A percentile compares a stretch with the other conserved stretches of the same genome.
Conservation (phyloP, 2,888 invertebrate species). For the Disparrhopalites patrizii region DNA sequence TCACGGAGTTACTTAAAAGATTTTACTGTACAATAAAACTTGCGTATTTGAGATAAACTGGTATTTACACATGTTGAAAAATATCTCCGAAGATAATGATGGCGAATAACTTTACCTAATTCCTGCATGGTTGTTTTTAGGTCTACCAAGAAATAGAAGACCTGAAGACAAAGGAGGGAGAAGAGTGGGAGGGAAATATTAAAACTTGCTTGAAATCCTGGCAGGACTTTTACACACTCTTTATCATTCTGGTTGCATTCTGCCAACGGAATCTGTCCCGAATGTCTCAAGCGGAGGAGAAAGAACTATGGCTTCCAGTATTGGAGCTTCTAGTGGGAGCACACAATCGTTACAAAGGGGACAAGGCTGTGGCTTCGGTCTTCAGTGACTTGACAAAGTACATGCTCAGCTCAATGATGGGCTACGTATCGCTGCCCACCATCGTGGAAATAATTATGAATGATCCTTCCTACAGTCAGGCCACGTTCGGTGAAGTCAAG, state of each 20-base stretch:
- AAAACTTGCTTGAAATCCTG: too few relatives aligned
- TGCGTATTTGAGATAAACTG: too few relatives aligned
- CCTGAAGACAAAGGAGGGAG: not conserved
- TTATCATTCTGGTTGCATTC: slow-evolving; percentile 52
- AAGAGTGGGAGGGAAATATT: not conserved
- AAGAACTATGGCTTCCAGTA: slow-evolving; percentile 54
- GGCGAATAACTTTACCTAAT: not conserved
- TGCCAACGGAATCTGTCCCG: slow-evolving; percentile 55
- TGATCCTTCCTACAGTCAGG: slow-evolving; percentile 56
- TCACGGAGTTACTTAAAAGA: too few relatives aligned
- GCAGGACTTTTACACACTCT: too few relatives aligned
- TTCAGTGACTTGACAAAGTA: slow-evolving; percentile 55
- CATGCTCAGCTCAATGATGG: slow-evolving; percentile 57
- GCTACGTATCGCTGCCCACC: slow-evolving; percentile 56
- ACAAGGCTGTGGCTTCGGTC: slow-evolving; percentile 44
- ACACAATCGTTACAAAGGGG: slow-evolving; percentile 52
- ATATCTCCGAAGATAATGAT: too few relatives aligned
- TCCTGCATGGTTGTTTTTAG: slow-evolving; percentile 9
- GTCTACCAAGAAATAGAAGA: slow-evolving; percentile 36
- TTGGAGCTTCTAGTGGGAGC: slow-evolving; percentile 54
- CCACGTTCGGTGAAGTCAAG: slow-evolving; percentile 57
- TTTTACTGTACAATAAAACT: too few relatives aligned
- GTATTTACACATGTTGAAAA: too few relatives aligned
- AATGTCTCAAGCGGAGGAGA: slow-evolving; percentile 54
- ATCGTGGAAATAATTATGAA: slow-evolving; percentile 55